Evolutionary conservation across 2,888 invertebrate species (phyloP).

Genomic region (Tetrapedia diversipes): DNA sequence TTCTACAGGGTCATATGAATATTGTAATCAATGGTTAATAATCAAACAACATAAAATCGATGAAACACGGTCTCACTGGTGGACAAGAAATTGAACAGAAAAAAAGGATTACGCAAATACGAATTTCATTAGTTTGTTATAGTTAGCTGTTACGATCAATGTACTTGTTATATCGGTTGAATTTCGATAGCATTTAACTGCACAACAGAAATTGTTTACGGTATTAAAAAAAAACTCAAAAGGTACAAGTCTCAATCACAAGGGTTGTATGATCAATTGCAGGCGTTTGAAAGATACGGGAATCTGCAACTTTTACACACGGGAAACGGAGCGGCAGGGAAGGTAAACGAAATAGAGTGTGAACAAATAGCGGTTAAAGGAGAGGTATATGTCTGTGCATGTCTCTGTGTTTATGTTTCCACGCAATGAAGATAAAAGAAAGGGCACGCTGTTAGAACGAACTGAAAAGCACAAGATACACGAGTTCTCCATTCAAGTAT

Average conservation of each 20-base stretch:
- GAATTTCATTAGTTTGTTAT: too few relatives aligned
- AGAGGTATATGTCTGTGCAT: constrained; percentile 66
- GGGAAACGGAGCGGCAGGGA: constrained; percentile 37
- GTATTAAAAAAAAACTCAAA: constrained; percentile 19
- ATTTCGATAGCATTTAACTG: constrained; percentile 47
- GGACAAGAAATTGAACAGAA: background rate
- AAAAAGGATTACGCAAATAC: too few relatives aligned
- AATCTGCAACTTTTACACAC: constrained; percentile 21
- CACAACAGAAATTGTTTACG: constrained; percentile 1
- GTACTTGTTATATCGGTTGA: background rate
- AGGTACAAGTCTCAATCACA: constrained; percentile 9
- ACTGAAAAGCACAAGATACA: background rate
- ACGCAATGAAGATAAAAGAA: constrained; percentile 9
- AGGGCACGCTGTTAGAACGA: background rate
- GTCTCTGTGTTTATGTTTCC: constrained; percentile 59
- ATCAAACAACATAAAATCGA: background rate
- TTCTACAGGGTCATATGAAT: background rate
- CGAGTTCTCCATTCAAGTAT: background rate
- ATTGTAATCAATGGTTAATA: background rate
- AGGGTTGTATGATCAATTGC: constrained; percentile 24
- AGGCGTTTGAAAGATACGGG: constrained; percentile 24
- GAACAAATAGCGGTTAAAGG: constrained; percentile 56
- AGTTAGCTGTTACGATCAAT: background rate
- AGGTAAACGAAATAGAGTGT: constrained; percentile 60
- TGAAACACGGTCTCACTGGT: background rate